Evolutionary conservation across 2,888 invertebrate species (phyloP).

Genomic region (Polyommatus icarus): DNA sequence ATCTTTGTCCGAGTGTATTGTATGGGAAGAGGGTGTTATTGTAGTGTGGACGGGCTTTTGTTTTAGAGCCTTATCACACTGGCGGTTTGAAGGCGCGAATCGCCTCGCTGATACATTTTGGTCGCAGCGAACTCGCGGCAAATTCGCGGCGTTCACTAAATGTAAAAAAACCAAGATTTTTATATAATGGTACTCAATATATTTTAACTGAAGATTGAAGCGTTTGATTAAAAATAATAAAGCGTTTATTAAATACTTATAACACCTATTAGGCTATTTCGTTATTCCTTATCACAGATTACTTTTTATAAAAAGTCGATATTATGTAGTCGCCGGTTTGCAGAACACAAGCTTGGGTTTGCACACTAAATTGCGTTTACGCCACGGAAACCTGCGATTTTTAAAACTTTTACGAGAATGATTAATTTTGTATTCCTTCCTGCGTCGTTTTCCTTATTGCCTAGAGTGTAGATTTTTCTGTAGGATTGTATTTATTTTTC

Average conservation of each 20-base stretch:
- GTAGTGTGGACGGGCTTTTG: neutral
- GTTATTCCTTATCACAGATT: neutral
- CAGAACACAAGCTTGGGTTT: neutral
- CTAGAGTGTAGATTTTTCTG: no score
- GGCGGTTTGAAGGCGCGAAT: neutral
- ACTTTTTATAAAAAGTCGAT: constrained; percentile 4
- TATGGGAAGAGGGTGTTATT: neutral
- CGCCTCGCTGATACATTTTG: neutral
- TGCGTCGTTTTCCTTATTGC: no score
- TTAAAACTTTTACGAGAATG: neutral
- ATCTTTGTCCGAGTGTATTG: constrained; percentile 3
- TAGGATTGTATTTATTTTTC: no score
- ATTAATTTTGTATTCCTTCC: neutral
- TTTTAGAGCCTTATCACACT: neutral
- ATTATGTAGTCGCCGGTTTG: constrained; percentile 3
- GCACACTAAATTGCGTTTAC: neutral
- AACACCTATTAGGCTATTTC: neutral
- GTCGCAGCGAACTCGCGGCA: no score
- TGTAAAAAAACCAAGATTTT: no score
- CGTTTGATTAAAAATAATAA: neutral
- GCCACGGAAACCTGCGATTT: neutral
- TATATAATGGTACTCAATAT: neutral
- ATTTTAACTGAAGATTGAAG: neutral
- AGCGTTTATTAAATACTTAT: neutral
- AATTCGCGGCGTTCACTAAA: no score